Evolutionary conservation across 2,797 vertebrate genomes (phyloP).

Genomic region (Trachurus trachurus): DNA sequence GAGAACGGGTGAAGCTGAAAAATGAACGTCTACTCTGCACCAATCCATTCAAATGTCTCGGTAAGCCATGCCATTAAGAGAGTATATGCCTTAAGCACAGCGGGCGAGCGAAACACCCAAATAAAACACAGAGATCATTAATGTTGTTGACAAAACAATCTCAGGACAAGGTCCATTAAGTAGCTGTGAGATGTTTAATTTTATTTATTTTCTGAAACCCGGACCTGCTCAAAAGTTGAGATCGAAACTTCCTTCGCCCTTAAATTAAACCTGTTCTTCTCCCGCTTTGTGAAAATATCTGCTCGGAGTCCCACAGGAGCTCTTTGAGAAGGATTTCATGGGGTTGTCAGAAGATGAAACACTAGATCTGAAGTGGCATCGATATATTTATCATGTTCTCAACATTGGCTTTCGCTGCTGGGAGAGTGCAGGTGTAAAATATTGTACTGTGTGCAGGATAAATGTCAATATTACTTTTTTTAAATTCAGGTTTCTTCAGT

Average conservation of each 20-base stretch:
- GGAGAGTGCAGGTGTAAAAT: neutral
- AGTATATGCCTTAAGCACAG: neutral
- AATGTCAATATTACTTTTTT: neutral
- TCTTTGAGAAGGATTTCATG: neutral
- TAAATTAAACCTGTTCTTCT: neutral
- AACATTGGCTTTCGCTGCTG: neutral
- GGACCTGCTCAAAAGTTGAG: neutral
- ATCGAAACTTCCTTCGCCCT: neutral
- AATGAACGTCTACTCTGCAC: neutral
- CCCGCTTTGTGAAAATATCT: neutral
- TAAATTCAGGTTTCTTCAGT: neutral
- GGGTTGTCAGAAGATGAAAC: constrained; percentile 20
- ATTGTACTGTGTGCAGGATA: neutral
- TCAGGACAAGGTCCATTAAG: neutral
- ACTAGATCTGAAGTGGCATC: neutral
- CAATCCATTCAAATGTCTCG: neutral
- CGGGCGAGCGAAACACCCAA: neutral
- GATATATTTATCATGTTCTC: constrained; percentile 1
- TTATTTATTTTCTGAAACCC: neutral
- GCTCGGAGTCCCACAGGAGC: neutral
- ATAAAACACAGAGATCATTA: neutral
- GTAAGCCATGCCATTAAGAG: neutral
- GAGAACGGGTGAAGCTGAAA: neutral
- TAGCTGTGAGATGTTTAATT: neutral
- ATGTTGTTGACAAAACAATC: neutral